phyloP scores from a whole-genome alignment of 2,888 invertebrate species.

The Tanypteryx hageni region DNA sequence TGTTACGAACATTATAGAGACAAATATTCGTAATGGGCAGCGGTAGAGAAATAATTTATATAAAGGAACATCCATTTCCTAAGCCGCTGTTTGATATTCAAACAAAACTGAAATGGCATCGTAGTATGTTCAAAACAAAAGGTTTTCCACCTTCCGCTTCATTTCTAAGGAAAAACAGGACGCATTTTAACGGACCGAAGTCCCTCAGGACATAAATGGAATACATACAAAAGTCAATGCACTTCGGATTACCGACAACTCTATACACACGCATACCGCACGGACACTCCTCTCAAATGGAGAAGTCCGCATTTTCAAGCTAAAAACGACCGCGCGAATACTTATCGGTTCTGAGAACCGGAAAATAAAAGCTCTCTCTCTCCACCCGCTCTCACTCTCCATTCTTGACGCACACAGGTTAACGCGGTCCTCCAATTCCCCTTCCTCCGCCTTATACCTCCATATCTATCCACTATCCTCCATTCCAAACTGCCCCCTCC shows the following conservation, averaged over 20 bases:
- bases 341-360: neutral
- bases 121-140: neutral
- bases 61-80: neutral
- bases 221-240: neutral
- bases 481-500: neutral
- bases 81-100: neutral
- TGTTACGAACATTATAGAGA: too few relatives aligned
- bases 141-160: neutral
- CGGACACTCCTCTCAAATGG: neutral
- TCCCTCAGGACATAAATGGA: neutral
- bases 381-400: neutral
- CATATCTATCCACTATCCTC: neutral
- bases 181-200: neutral
- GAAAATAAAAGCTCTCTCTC: neutral
- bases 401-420: conserved; percentile 2
- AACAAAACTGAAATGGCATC: neutral
- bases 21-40: too few relatives aligned
- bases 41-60: too few relatives aligned
- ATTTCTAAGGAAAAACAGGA: neutral
- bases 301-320: neutral
- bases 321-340: neutral
- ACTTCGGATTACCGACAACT: conserved; percentile 7
- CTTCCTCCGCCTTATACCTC: neutral
- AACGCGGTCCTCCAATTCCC: neutral
- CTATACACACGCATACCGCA: conserved; percentile 6